A percentile compares a stretch with the other conserved stretches of the same genome.
Conservation (phyloP, 2,797 vertebrate species). For the Trichosurus vulpecula region DNA sequence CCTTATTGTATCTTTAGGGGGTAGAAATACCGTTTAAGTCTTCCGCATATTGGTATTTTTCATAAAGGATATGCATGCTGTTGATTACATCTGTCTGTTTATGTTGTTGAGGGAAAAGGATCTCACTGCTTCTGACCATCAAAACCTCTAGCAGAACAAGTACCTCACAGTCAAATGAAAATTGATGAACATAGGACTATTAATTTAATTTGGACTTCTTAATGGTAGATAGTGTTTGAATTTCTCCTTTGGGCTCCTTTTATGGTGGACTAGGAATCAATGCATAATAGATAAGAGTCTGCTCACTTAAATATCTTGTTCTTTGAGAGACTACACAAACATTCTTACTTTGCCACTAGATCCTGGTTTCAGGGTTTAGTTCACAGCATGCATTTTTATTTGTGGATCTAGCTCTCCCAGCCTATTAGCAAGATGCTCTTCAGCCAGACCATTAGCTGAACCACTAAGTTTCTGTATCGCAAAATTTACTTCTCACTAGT, state of each 20-base stretch:
- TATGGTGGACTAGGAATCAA: background rate
- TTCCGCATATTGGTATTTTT: background rate
- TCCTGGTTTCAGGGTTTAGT: background rate
- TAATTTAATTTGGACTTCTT: constrained; percentile 39
- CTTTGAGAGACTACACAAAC: background rate
- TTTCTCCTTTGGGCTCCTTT: constrained; percentile 19
- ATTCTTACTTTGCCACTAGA: background rate
- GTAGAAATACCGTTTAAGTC: background rate
- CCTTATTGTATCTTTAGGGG: background rate
- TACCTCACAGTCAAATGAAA: constrained; percentile 12
- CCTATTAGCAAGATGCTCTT: background rate
- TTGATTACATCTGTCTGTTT: background rate
- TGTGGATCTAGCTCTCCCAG: background rate
- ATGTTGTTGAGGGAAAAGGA: background rate
- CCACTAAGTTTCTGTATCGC: background rate
- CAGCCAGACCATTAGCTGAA: constrained; percentile 7
- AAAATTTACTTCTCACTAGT: background rate
- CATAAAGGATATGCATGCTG: background rate
- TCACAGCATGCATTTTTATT: background rate
- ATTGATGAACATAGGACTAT: background rate
- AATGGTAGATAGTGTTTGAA: background rate
- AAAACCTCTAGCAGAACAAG: constrained; percentile 19
- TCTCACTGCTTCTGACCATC: background rate
- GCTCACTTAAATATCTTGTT: background rate
- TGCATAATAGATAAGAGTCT: background rate